Base-by-base conservation (phyloP, 2,888 invertebrate species). In the Mycalesis mineus region DNA sequence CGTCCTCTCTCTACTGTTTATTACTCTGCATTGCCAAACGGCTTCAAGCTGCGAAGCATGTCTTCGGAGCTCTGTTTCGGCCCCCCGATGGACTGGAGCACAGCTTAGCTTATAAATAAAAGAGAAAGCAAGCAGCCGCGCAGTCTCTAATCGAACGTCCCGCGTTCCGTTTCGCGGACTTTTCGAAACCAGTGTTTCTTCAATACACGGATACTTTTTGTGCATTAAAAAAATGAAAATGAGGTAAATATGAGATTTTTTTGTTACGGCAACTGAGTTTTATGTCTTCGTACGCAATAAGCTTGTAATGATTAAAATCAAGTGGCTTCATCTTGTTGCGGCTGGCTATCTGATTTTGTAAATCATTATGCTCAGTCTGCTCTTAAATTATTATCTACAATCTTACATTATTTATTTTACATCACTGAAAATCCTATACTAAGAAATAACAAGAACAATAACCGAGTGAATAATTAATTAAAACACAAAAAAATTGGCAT, bases 31-130 rank as follows among this genome's bases (percentile, higher is more conserved):
- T 36, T 85, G 82, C 77, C 77, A 84, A 81, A 83, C 71, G 67
- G 77, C 36, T 82, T 83, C 31, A 31, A 33, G 47, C 47, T 33
- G 9, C 14, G n/a, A 28, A 8, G 78, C 77, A 78, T 84, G 84
- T 83, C 80, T 80, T 80, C 47, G 33, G 29, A n/a, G 78, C 77
- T 77, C 84, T 83, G 83, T 80, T 80, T 80, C 74, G 72, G 77
- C 79, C 84, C 81, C 81, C 77, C 67, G 67, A 66, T 70, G 59
- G 62, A 61, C 63, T n/a, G n/a, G 65, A 45, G 57, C 68, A 72
- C 79, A 82, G 73, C 80, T 85, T 88, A 89, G 74, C 80, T 86
- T 88, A 89, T 89, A 89, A 85, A 87, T 83, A 73, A 74, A 60
- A 77, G 88, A 84, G 88, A 89, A 88, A 88, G 88, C 86, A 77